These are phyloP conservation scores for Rhamphomyia laevipes DNA, from an alignment of 2,888 invertebrate genomes.

Conservation along the genomic window DNA sequence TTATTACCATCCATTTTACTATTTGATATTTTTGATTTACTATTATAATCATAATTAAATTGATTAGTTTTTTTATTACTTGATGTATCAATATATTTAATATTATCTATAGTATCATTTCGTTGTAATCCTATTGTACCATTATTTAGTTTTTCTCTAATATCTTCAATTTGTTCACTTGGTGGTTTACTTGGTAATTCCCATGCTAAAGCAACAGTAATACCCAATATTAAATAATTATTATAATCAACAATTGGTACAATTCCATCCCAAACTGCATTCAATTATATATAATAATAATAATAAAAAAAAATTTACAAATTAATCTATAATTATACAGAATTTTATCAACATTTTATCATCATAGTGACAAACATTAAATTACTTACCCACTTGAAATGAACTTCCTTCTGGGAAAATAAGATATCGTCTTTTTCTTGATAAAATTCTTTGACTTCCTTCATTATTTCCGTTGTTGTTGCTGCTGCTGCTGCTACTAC, in stretches of 20 bases:
- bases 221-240: constrained; percentile 49
- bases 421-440: constrained; percentile 39
- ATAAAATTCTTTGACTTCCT: constrained; percentile 20
- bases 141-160: constrained; percentile 26
- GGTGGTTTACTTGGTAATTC: constrained; percentile 56
- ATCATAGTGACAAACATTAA: neutral
- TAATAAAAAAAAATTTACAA: no score
- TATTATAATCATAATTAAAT: neutral
- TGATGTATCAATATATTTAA: constrained; percentile 19
- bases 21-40: neutral
- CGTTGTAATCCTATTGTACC: constrained; percentile 27
- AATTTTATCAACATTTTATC: no score
- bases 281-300: neutral
- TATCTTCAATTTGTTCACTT: constrained; percentile 29
- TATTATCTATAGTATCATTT: constrained; percentile 24
- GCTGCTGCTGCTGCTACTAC: constrained; percentile 2
- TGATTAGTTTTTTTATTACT: constrained; percentile 3
- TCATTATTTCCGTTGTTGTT: neutral
- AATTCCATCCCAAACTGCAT: constrained; percentile 27
- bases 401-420: constrained; percentile 41
- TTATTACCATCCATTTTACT: neutral
- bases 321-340: no score
- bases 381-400: constrained; percentile 33
- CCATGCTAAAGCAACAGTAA: constrained; percentile 66
- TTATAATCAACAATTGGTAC: constrained; percentile 35